These are phyloP conservation scores for Brotula barbata DNA, from an alignment of 2,797 vertebrate species.

Conservation along the genomic window DNA sequence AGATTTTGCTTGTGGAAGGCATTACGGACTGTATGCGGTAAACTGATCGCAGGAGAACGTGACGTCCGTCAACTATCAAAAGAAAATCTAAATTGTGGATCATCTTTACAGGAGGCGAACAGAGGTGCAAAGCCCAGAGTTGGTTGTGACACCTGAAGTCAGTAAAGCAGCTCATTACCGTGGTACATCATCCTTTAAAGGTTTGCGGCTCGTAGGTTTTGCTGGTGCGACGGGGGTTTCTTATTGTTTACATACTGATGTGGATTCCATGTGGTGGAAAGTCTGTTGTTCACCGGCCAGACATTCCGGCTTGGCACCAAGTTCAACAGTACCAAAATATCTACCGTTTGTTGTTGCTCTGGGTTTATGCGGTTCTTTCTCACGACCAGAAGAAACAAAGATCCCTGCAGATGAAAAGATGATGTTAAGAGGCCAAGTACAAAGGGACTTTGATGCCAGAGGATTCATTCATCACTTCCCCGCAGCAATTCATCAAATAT, in stretches of 20 bases:
- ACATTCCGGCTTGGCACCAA: conserved; percentile 13
- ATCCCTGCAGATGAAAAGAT: conserved; percentile 23
- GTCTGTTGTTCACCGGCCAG: conserved; percentile 17
- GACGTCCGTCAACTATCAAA: too few relatives aligned
- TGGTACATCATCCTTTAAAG: too few relatives aligned
- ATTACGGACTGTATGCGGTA: too few relatives aligned
- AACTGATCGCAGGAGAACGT: too few relatives aligned
- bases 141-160: too few relatives aligned
- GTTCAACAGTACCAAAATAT: conserved; percentile 34
- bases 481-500: conserved; percentile 22
- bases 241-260: not conserved
- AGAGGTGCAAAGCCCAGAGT: too few relatives aligned
- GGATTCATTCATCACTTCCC: conserved; percentile 18
- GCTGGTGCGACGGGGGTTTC: too few relatives aligned
- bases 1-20: too few relatives aligned
- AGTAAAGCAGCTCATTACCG: too few relatives aligned
- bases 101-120: too few relatives aligned
- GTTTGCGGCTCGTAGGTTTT: too few relatives aligned
- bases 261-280: conserved; percentile 5
- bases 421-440: conserved; percentile 16
- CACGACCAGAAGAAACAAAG: conserved; percentile 37
- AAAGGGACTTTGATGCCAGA: conserved; percentile 39
- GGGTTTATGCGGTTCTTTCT: conserved; percentile 20
- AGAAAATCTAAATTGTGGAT: too few relatives aligned
- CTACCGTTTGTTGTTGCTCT: not conserved